Percentiles rank a stretch among this genome's conserved stretches.
phyloP scores from a whole-genome alignment of 2,888 invertebrate genomes.

The Adela reaumurella region DNA sequence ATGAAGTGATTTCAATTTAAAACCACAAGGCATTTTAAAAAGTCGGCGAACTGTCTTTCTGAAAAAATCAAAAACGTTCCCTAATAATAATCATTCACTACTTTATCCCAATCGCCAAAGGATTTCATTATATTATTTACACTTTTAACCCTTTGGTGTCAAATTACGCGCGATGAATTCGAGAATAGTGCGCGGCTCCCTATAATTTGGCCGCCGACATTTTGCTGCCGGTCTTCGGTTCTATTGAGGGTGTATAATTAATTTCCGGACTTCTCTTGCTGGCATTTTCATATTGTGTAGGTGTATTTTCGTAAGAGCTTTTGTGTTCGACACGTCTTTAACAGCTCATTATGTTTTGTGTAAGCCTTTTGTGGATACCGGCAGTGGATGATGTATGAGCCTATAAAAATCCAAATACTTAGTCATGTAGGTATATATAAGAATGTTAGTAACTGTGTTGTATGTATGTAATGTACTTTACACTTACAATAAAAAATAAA shows the following conservation, averaged over 20 bases:
- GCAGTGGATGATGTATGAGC: not conserved
- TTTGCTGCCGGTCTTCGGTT: not conserved
- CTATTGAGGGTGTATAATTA: not conserved
- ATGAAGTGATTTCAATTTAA: too few species aligned
- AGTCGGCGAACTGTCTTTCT: not conserved
- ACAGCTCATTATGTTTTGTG: not conserved
- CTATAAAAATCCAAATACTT: too few species aligned
- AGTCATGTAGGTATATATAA: too few species aligned
- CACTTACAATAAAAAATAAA: too few species aligned
- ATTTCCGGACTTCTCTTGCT: not conserved
- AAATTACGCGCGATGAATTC: not conserved
- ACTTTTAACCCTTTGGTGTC: not conserved
- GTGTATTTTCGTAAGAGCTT: not conserved
- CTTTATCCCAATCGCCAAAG: not conserved
- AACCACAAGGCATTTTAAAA: too few species aligned
- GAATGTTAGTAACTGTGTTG: too few species aligned
- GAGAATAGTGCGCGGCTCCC: not conserved
- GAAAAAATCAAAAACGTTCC: not conserved
- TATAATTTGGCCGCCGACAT: not conserved
- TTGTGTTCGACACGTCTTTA: not conserved
- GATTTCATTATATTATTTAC: not conserved
- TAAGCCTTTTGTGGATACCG: not conserved
- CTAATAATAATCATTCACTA: not conserved
- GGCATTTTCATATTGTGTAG: not conserved
- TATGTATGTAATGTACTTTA: too few species aligned